phyloP scores from a whole-genome alignment of 2,888 invertebrate species.

The Mythimna vitellina region DNA sequence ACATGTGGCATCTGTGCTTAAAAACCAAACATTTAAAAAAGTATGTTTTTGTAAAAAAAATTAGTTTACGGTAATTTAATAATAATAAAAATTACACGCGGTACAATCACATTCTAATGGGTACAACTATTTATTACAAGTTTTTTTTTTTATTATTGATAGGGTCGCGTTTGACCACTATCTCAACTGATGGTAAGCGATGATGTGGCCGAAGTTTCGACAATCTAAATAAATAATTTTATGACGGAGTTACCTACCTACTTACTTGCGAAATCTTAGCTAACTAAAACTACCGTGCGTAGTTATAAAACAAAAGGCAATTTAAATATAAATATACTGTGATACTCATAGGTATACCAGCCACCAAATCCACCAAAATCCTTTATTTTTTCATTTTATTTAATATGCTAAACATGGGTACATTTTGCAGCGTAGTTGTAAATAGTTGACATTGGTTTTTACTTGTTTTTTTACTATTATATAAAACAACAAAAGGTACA shows the following conservation, averaged over 20 bases:
- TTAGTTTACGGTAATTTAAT: too few relatives aligned
- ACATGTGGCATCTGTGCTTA: too few relatives aligned
- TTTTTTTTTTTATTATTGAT: too few relatives aligned
- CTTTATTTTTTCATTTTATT: slow-evolving; percentile 19
- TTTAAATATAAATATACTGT: neutral
- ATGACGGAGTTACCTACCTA: neutral
- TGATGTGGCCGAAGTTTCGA: too few relatives aligned
- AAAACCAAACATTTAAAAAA: too few relatives aligned
- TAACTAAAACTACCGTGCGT: too few relatives aligned
- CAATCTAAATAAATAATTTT: neutral
- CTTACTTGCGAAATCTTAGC: neutral
- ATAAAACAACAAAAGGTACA: neutral
- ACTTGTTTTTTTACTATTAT: slow-evolving; percentile 15
- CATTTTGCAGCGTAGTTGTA: slow-evolving; percentile 1
- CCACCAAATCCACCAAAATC: slow-evolving; percentile 1
- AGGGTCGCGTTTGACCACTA: too few relatives aligned
- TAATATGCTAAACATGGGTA: neutral
- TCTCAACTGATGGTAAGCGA: too few relatives aligned
- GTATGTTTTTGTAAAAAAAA: too few relatives aligned
- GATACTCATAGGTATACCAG: too few relatives aligned
- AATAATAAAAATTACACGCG: neutral
- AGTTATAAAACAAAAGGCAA: slow-evolving; percentile 19
- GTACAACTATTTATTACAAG: neutral
- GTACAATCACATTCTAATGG: neutral
- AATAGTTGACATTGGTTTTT: slow-evolving; percentile 32